Conservation (phyloP, 2,888 invertebrate genomes). For the Agonopterix subpropinquella region DNA sequence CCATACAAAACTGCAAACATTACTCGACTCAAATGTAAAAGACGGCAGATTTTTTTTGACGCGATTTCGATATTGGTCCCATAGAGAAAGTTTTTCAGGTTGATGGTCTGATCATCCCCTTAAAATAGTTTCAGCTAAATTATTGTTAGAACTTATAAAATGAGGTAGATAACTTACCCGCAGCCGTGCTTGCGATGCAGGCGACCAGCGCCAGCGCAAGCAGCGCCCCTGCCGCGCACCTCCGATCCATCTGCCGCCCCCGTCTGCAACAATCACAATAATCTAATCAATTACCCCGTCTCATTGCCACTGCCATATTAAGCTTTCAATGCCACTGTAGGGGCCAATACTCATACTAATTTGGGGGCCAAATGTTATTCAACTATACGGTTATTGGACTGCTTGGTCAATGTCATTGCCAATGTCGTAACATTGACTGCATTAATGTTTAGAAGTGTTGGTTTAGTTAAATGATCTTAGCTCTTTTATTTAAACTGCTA, state of each 20-base stretch:
- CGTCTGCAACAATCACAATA: slow-evolving; percentile 55
- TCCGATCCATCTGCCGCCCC: slow-evolving; percentile 69
- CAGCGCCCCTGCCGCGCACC: slow-evolving; percentile 72
- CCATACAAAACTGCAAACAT: too few relatives aligned
- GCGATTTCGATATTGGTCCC: too few relatives aligned
- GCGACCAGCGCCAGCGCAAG: slow-evolving; percentile 71
- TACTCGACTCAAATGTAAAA: too few relatives aligned
- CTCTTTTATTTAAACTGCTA: too few relatives aligned
- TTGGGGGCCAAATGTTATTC: neutral
- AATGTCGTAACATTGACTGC: neutral
- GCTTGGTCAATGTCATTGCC: neutral
- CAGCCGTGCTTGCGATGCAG: slow-evolving; percentile 62
- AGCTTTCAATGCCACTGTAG: slow-evolving; percentile 1
- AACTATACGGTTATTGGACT: neutral
- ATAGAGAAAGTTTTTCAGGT: too few relatives aligned
- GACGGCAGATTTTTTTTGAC: too few relatives aligned
- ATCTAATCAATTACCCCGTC: slow-evolving; percentile 32
- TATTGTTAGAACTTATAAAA: too few relatives aligned
- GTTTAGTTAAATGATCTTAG: too few relatives aligned
- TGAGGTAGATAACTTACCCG: slow-evolving; percentile 38
- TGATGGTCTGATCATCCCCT: too few relatives aligned
- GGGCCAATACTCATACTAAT: neutral
- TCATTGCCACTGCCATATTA: neutral
- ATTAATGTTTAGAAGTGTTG: too few relatives aligned
- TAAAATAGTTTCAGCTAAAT: too few relatives aligned